Evolutionary conservation across 1,140 invertebrate genomes (phyloP).

Genomic region (Capitella teleta): DNA sequence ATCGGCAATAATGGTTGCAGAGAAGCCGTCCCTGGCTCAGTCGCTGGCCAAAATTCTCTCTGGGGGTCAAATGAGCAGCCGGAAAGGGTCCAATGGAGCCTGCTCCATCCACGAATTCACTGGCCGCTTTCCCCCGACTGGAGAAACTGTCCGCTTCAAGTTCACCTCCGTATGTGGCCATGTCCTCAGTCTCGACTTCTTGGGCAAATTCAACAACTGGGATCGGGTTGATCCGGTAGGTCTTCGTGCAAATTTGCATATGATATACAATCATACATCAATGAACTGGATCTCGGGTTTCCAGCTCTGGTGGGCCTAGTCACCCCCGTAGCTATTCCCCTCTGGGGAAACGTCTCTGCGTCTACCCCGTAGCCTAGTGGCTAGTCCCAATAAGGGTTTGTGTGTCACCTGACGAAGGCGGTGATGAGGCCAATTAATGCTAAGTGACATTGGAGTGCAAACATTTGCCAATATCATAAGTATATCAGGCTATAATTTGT

Average conservation of each 20-base stretch:
- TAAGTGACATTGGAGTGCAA: no score
- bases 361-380: no score
- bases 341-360: no score
- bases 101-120: constrained; percentile 90
- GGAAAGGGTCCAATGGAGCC: constrained; percentile 83
- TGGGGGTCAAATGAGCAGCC: constrained; percentile 63
- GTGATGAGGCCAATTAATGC: background rate
- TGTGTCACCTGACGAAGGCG: background rate
- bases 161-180: constrained; percentile 99
- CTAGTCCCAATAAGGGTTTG: background rate
- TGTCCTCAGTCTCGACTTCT: constrained; percentile 92
- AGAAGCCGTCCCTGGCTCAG: constrained; percentile 94
- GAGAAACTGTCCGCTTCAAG: constrained; percentile 59
- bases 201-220: constrained; percentile 95
- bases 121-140: constrained; percentile 51
- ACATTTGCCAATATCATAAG: no score
- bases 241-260: constrained; percentile 10
- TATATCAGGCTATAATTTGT: no score
- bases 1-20: constrained; percentile 94
- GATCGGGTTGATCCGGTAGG: constrained; percentile 89
- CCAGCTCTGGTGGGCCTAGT: background rate
- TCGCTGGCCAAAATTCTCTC: constrained; percentile 90
- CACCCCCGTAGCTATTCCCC: background rate
- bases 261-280: background rate
- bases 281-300: background rate